A percentile compares a stretch with the other conserved stretches of the same genome.
phyloP scores from a whole-genome alignment of 1,140 invertebrate species.

The Leucophenga varia region DNA sequence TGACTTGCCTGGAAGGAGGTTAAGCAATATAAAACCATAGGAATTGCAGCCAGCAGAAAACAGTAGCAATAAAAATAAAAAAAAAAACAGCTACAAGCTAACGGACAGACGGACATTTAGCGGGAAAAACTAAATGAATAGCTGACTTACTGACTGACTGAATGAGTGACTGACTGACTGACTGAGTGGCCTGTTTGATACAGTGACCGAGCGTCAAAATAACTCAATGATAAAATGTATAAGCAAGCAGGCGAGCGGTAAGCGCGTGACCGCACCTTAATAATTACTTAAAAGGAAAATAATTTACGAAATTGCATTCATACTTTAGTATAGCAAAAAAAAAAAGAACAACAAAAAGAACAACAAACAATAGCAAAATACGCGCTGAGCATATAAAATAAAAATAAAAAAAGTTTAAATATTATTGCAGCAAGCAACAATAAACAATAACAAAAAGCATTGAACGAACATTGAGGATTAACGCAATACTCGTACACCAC shows the following conservation, averaged over 20 bases:
- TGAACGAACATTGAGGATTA: too few relatives aligned
- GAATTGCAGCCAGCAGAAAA: not conserved
- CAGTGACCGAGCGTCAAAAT: too few relatives aligned
- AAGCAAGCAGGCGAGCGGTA: too few relatives aligned
- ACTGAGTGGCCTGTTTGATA: too few relatives aligned
- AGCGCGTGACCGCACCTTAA: slow-evolving; percentile 45
- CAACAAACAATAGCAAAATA: slow-evolving; percentile 37
- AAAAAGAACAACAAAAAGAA: slow-evolving; percentile 12
- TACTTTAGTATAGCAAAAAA: slow-evolving; percentile 49
- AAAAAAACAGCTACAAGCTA: not conserved
- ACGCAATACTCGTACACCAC: too few relatives aligned
- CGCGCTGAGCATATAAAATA: too few relatives aligned
- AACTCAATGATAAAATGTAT: too few relatives aligned
- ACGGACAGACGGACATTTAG: too few relatives aligned
- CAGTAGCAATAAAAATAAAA: slow-evolving; percentile 23
- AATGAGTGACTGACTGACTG: slow-evolving; percentile 9
- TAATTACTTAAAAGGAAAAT: slow-evolving; percentile 56
- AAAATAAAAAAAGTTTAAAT: too few relatives aligned
- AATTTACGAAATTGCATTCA: slow-evolving; percentile 56
- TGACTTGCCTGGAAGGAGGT: slow-evolving; percentile 2
- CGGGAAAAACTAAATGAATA: too few relatives aligned
- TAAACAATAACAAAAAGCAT: too few relatives aligned
- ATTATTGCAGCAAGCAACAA: too few relatives aligned
- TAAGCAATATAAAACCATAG: slow-evolving; percentile 30
- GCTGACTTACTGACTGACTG: slow-evolving; percentile 38